A percentile compares a stretch with the other conserved stretches of the same genome.
These are phyloP conservation scores for Alexandromys fortis DNA, from an alignment of 2,113 vertebrate genomes.

Conservation along the genomic window DNA sequence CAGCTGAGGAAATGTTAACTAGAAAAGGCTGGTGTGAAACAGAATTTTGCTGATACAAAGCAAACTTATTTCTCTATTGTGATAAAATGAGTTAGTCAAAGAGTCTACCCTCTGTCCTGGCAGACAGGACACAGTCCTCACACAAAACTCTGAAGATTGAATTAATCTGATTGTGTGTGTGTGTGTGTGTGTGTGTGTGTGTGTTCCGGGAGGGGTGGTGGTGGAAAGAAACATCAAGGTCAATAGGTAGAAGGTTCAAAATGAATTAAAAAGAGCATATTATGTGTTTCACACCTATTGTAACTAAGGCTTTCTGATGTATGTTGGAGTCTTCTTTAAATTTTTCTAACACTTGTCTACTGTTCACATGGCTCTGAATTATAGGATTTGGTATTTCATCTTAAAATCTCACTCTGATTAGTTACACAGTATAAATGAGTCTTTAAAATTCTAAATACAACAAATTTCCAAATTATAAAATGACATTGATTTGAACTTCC, in stretches of 20 bases:
- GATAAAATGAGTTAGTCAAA: background rate
- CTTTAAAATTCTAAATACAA: background rate
- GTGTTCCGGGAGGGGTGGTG: background rate
- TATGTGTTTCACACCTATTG: background rate
- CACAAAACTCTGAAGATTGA: background rate
- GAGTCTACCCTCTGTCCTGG: background rate
- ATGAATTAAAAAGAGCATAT: background rate
- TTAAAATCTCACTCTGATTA: background rate
- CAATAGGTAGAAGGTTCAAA: background rate
- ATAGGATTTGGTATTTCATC: background rate
- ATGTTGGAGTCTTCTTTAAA: background rate
- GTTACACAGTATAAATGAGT: background rate
- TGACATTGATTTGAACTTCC: background rate
- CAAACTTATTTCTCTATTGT: background rate
- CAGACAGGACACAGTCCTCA: background rate
- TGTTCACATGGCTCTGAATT: background rate
- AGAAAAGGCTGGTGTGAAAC: conserved; percentile 26
- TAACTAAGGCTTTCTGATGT: background rate
- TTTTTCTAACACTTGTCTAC: background rate
- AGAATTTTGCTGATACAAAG: conserved; percentile 9
- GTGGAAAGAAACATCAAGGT: background rate
- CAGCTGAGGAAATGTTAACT: background rate
- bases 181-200: no score
- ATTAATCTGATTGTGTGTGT: background rate
- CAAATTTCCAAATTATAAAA: background rate